Evolutionary conservation across 2,797 vertebrate genomes (phyloP), one percentile per base, ranked within the genome.

Genomic region (Rallus crepitans): DNA sequence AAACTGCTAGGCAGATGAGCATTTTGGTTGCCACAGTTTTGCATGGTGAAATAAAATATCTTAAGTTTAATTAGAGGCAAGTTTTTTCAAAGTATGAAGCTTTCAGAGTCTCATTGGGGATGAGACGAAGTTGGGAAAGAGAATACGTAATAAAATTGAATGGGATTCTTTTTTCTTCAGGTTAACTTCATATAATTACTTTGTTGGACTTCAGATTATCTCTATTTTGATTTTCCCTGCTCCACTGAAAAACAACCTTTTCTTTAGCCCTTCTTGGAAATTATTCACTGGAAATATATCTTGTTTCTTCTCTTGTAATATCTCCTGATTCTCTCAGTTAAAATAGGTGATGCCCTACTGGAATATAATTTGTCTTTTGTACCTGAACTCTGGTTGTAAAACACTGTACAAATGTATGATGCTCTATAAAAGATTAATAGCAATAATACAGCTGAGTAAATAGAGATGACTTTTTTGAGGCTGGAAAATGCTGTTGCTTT

Each of bases 371-470:
- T 79, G 8, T 72, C 68, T 66, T 91, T n/a, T 30, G 4, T 77
- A 77, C 25, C 14, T 70, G 45, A 91, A 33, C 12, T 9, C 40
- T 40, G 79, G 47, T 66, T 89, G 23, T 82, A 87, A 82, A 92
- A 86, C 68, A 91, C 9, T 77, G 72, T 73, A 80, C 24, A 61
- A 82, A 77, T 90, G 68, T 53, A 82, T 80, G 40, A 37, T 88
- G 59, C 18, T 69, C 37, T 91, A 80, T 94, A 90, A 93, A 94
- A 89, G 28, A 94, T 94, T 95, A 95, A 93, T 60, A 94, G 31
- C 72, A 89, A 85, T 83, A 94, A 94, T 94, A 90, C 87, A 95
- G 89, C 89, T 97, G 87, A 86, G 76, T 81, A 96, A 95, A 97
- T 80, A 95, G 23, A 87, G 48, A 71, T 95, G 69, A 94, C 93